These are phyloP conservation scores for Schlechtendalia chinensis DNA, from an alignment of 1,140 invertebrate genomes.

Conservation along the genomic window DNA sequence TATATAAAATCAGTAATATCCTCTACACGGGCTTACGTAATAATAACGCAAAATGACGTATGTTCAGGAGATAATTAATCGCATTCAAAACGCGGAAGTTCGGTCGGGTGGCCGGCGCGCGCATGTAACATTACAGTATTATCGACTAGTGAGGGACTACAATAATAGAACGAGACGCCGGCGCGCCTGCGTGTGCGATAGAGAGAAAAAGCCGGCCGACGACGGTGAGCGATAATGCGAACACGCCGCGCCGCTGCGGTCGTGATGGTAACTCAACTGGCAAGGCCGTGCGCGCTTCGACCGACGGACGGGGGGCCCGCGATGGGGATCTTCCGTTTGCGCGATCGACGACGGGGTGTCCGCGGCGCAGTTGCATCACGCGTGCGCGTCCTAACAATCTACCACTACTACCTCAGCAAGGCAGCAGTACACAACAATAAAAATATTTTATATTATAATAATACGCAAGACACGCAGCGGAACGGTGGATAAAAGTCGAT, in stretches of 20 bases:
- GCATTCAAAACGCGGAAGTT: neutral
- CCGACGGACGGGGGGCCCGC: neutral
- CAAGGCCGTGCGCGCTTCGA: neutral
- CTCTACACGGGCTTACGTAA: too few relatives aligned
- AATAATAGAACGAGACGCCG: too few relatives aligned
- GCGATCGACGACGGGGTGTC: neutral
- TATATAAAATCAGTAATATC: too few relatives aligned
- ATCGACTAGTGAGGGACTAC: neutral
- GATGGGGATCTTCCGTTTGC: neutral
- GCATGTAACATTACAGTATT: neutral
- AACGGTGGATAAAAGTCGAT: too few relatives aligned
- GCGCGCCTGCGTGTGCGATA: neutral
- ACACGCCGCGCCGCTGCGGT: too few relatives aligned
- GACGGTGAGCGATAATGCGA: too few relatives aligned
- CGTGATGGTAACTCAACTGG: neutral
- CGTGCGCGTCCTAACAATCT: slow-evolving; percentile 10
- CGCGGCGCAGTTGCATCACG: neutral
- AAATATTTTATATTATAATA: too few relatives aligned
- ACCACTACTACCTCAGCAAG: neutral
- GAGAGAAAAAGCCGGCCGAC: neutral
- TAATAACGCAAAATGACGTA: neutral
- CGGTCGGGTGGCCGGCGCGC: neutral
- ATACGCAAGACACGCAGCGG: too few relatives aligned
- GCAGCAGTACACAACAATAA: neutral
- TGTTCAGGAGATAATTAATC: neutral